Evolutionary conservation across 2,888 invertebrate genomes (phyloP), one percentile per base, ranked within the genome.

Genomic region (Bellardia bayeri): DNA sequence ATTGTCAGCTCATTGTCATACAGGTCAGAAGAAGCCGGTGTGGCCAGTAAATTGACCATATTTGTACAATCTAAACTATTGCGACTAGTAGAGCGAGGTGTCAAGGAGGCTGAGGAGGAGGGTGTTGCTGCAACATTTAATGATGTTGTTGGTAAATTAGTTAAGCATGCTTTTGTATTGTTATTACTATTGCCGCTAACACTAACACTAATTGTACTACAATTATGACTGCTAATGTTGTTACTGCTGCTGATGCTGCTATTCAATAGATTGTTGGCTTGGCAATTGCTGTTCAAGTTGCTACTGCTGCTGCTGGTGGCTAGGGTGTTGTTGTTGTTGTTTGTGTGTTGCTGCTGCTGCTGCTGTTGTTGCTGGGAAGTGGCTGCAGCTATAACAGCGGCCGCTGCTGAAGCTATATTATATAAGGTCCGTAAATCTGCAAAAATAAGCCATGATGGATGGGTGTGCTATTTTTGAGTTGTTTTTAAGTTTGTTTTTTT

Each of bases 371-470:
- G 82, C 69, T 89, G 88, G 45, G 88, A 88, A 89, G 89, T 88
- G 71, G 89, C 90, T 80, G 90, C 90, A 89, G 91, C 90, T 81
- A 91, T 91, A 82, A 91, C 92, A 75, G 92, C 92, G 80, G 92
- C 93, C 89, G 93, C 92, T 90, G 93, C 93, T 89, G 93, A 91
- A 80, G 93, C 93, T 91, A 93, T 92, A 92, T 92, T 93, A 91
- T 93, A 93, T 90, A 93, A 90, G 89, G 93, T 93, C 93, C 93
- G 91, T 91, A 93, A 92, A 94, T 94, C 94, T 94, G 94, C 93
- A 94, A 92, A 92, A 94, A 93, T 79, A 87, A 87, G 87, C 87
- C 87, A 87, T 87, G 88, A 86, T 88, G 88, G 85, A 80, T 90
- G 89, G 89, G 81, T 88, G 85, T 88, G 87, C 87, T 87, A 87